Conservation (phyloP, 2,888 invertebrate genomes). For the Xestia rhomboidea region DNA sequence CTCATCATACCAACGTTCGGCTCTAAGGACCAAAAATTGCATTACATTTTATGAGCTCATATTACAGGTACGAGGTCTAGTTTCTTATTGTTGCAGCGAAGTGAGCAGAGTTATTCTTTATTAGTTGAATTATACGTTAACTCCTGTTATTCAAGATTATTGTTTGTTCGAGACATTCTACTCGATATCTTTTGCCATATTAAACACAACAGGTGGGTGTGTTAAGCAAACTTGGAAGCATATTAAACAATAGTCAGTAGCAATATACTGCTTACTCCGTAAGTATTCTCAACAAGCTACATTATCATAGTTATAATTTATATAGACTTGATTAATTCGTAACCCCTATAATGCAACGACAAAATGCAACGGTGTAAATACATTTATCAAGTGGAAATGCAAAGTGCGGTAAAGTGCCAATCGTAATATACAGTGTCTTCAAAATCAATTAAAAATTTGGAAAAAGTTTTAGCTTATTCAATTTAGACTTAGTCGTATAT, state of each 20-base stretch:
- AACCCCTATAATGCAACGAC: conserved; percentile 82
- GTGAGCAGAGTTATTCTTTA: background rate
- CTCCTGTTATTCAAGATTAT: background rate
- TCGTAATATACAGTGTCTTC: conserved; percentile 79
- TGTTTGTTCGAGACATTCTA: conserved; percentile 34
- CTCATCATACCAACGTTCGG: background rate
- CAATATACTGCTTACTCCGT: conserved; percentile 85
- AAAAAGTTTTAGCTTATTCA: conserved; percentile 69
- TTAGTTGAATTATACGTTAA: background rate
- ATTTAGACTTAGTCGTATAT: conserved; percentile 61
- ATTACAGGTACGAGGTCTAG: background rate
- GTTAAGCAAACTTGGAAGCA: conserved; percentile 34
- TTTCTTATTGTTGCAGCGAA: no score
- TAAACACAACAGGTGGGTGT: conserved; percentile 20
- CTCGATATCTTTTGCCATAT: conserved; percentile 22
- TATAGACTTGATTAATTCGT: conserved; percentile 68
- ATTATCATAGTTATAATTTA: conserved; percentile 78
- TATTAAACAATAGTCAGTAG: conserved; percentile 31
- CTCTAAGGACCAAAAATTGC: background rate
- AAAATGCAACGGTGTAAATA: conserved; percentile 86
- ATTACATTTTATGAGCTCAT: background rate
- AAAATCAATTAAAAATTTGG: conserved; percentile 74
- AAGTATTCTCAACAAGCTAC: conserved; percentile 82
- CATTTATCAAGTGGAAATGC: conserved; percentile 83
- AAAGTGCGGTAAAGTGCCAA: conserved; percentile 85